Evolutionary conservation across 1,140 invertebrate species (phyloP), one percentile per base, ranked within the genome.

Genomic region (Apolygus lucorum): DNA sequence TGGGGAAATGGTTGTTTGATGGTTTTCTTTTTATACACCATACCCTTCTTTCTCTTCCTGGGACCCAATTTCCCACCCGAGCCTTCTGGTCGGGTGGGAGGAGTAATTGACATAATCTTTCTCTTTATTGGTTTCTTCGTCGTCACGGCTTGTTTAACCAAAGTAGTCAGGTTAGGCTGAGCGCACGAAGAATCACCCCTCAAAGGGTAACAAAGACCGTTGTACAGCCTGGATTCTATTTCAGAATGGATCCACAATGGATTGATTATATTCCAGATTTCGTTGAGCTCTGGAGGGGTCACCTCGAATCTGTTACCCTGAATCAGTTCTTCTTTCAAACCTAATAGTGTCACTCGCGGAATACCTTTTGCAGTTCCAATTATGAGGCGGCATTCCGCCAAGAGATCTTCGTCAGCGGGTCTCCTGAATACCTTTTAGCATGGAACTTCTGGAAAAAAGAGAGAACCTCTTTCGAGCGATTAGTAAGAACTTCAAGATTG

Each of bases 41-140:
- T 24, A 67, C 70, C 67, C 76, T 65, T 76, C 72, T 70, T 77
- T 71, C 0, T 76, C 28, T 63, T 63, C 63, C 70, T 68, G 28
- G 27, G 66, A 42, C 67, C 34, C 24, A 52, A 54, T 52, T 67
- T 63, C 2, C 28, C 34, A 8, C 34, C 28, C 52, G 13, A 28
- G 4, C 54, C 54, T 17, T 72, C 71, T 69, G 49, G n/a, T 52
- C 28, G 17, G 22, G 49, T 21, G 25, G 67, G 2, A 25, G 11
- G 49, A 26, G 49, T 21, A 8, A 4, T 42, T 22, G 42, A 4
- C 4, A 4, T 4, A 14, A 21, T 8, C 22, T 59, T 59, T 59
- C 54, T 59, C 54, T 59, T 59, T 13, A 59, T 11, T 13, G 11
- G 22, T 59, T 22, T 59, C 22, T 59, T 13, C 4, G 54, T 4